phyloP scores from a whole-genome alignment of 2,113 vertebrate species.

The Gobius niger region DNA sequence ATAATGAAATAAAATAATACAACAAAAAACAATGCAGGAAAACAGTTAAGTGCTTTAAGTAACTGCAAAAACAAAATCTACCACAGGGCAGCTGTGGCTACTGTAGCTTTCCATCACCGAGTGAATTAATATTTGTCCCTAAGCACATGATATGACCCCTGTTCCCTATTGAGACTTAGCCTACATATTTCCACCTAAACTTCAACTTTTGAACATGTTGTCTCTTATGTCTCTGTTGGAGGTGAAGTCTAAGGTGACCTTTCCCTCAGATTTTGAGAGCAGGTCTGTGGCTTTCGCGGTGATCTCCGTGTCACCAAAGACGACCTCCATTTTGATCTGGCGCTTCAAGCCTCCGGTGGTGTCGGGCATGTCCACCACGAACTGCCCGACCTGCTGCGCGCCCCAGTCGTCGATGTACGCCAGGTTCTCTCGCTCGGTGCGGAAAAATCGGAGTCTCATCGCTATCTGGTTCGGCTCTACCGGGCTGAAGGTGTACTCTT shows the following conservation, averaged over 20 bases:
- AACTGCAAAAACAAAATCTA: no score
- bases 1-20: no score
- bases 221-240: neutral
- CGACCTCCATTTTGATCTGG: neutral
- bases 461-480: neutral
- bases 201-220: no score
- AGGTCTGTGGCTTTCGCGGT: neutral
- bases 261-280: neutral
- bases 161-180: no score
- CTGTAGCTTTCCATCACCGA: no score
- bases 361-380: neutral
- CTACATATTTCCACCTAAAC: no score
- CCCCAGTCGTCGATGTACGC: neutral
- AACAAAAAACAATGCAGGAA: no score
- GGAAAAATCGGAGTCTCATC: neutral
- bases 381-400: neutral
- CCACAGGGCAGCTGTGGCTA: no score
- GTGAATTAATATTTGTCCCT: no score
- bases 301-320: neutral
- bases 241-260: neutral
- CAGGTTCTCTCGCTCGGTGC: neutral
- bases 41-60: no score
- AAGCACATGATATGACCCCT: no score
- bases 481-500: neutral
- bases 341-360: neutral